Percentiles rank a stretch among this genome's conserved stretches.
Conservation (phyloP, 2,888 invertebrate species). For the Cylindroiulus punctatus region DNA sequence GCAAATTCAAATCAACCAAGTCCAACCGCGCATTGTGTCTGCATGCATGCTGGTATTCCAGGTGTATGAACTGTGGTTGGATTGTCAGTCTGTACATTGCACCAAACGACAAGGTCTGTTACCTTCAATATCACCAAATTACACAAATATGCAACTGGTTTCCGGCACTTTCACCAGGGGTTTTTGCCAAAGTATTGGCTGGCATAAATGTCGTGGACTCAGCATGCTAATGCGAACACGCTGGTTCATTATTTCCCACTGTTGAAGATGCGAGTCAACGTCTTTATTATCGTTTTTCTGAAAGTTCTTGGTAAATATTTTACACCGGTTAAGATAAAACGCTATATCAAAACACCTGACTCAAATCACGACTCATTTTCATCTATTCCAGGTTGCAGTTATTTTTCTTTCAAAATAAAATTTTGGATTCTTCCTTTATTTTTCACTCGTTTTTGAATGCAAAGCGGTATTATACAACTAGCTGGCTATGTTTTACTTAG, state of each 20-base stretch:
- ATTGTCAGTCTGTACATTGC: neutral
- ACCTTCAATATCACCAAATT: neutral
- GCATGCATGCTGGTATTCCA: conserved; percentile 3
- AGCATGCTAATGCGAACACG: neutral
- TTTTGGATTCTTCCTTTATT: too few species aligned
- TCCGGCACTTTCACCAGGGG: neutral
- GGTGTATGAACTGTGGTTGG: neutral
- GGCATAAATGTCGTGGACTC: neutral
- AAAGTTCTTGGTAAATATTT: too few species aligned
- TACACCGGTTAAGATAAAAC: too few species aligned
- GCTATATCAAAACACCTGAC: too few species aligned
- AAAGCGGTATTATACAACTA: too few species aligned
- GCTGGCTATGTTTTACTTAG: too few species aligned
- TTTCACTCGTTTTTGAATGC: neutral
- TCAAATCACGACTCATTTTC: too few species aligned
- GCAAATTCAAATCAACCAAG: neutral
- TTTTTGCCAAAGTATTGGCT: neutral
- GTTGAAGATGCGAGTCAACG: neutral
- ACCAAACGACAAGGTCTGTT: neutral
- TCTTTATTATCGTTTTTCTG: too few species aligned
- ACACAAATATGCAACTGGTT: neutral
- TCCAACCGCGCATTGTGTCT: neutral
- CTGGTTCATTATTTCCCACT: neutral
- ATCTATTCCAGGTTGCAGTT: too few species aligned
- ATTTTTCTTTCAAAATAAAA: too few species aligned